Evolutionary conservation across 2,113 vertebrate genomes (phyloP).

Genomic region (Oriolus oriolus): DNA sequence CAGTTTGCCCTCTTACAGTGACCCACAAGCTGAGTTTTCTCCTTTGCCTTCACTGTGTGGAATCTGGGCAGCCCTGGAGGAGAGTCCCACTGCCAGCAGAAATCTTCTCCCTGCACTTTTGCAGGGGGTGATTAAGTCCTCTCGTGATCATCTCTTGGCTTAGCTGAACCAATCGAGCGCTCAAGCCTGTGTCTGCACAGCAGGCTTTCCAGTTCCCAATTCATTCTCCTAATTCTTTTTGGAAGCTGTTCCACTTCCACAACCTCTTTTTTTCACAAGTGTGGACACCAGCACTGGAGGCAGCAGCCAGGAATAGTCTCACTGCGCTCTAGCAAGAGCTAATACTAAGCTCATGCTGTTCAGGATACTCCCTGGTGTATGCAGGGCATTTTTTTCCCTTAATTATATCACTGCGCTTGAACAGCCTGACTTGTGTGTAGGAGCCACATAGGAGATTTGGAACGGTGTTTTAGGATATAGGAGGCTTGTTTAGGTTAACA

Average conservation of each 20-base stretch:
- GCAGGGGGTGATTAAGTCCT: not conserved
- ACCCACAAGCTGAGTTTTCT: not conserved
- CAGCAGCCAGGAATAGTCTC: constrained; percentile 6
- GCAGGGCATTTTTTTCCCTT: not conserved
- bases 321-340: not conserved
- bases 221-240: constrained; percentile 32
- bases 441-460: not conserved
- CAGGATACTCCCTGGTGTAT: not conserved
- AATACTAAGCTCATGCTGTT: not conserved
- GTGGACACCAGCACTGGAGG: not conserved
- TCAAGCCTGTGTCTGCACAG: not conserved
- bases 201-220: not conserved
- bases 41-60: not conserved
- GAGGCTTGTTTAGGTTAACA: not conserved
- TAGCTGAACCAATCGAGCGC: not conserved
- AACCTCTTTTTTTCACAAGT: not conserved
- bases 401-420: not conserved
- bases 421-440: not conserved
- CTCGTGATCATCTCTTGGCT: not conserved
- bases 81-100: not conserved
- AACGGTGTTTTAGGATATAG: not conserved
- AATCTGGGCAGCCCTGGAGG: not conserved
- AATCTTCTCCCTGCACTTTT: not conserved
- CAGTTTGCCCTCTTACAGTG: not conserved
- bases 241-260: constrained; percentile 28